Evolutionary conservation across 92 coral and sea anemone species (phyloP).

Genomic region (Palythoa caribaeorum): DNA sequence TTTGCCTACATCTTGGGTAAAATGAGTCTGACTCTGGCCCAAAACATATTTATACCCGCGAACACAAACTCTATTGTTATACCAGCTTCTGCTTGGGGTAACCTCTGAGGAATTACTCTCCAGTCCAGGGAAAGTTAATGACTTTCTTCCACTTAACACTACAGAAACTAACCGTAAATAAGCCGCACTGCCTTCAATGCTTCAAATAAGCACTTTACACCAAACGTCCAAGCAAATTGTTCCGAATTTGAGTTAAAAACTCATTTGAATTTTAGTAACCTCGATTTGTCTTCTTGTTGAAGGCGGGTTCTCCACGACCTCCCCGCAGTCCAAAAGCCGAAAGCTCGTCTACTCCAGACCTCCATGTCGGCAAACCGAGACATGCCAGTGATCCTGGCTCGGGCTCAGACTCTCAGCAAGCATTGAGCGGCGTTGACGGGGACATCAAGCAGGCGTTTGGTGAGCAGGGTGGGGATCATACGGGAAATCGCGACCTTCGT

Average conservation of each 20-base stretch:
- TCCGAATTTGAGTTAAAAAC: not conserved
- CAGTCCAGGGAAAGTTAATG: too few species aligned
- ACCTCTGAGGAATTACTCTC: too few species aligned
- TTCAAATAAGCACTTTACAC: too few species aligned
- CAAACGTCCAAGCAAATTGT: too few species aligned
- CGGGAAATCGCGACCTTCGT: conserved; percentile 81
- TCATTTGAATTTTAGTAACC: not conserved
- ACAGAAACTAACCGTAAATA: too few species aligned
- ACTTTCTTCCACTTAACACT: too few species aligned
- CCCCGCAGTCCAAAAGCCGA: conserved; percentile 82
- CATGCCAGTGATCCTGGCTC: conserved; percentile 61
- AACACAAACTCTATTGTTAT: too few species aligned
- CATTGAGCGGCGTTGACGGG: conserved; percentile 91
- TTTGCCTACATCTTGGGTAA: too few species aligned
- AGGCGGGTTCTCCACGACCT: conserved; percentile 97
- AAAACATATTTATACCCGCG: too few species aligned
- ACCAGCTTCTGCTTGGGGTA: too few species aligned
- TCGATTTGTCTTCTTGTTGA: conserved; percentile 3
- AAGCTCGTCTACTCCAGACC: conserved; percentile 55
- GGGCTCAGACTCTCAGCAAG: conserved; percentile 73
- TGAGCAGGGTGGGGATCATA: conserved; percentile 58
- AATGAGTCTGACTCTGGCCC: too few species aligned
- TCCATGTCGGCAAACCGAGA: conserved; percentile 63
- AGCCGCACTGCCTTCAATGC: too few species aligned
- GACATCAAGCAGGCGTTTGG: conserved; percentile 90